These are phyloP conservation scores for Alethe castanea DNA, from an alignment of 2,113 vertebrate genomes.

Conservation along the genomic window DNA sequence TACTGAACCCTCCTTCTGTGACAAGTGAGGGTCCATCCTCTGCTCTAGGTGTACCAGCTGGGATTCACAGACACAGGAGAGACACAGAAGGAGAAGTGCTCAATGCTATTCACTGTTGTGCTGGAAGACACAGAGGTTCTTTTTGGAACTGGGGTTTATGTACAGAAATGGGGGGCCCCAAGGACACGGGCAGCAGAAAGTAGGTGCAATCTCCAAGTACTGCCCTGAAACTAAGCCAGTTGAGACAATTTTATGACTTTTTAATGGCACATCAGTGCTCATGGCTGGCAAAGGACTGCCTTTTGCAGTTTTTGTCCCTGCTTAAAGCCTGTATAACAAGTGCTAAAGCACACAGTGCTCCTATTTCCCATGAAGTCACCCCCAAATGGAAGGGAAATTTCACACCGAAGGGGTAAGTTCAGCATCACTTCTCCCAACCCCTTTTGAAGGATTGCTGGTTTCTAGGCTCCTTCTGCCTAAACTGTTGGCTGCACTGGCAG, in stretches of 20 bases:
- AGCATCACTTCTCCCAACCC: not conserved
- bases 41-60: not conserved
- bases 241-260: not conserved
- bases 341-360: not conserved
- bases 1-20: not conserved
- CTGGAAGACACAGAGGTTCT: accelerated
- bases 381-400: not conserved
- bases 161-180: not conserved
- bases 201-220: not conserved
- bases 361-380: not conserved
- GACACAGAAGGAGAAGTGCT: not conserved
- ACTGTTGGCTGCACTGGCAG: not conserved
- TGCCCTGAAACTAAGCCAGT: not conserved
- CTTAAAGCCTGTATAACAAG: not conserved
- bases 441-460: not conserved
- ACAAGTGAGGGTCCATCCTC: not conserved
- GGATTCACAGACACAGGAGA: not conserved
- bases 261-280: not conserved
- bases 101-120: not conserved
- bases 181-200: accelerated
- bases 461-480: not conserved
- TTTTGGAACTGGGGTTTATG: not conserved
- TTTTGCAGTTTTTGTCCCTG: not conserved
- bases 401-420: not conserved
- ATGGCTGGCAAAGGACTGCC: not conserved